A percentile compares a stretch with the other conserved stretches of the same genome.
Conservation (phyloP, 1,140 invertebrate genomes). For the Mizuhopecten yessoensis region DNA sequence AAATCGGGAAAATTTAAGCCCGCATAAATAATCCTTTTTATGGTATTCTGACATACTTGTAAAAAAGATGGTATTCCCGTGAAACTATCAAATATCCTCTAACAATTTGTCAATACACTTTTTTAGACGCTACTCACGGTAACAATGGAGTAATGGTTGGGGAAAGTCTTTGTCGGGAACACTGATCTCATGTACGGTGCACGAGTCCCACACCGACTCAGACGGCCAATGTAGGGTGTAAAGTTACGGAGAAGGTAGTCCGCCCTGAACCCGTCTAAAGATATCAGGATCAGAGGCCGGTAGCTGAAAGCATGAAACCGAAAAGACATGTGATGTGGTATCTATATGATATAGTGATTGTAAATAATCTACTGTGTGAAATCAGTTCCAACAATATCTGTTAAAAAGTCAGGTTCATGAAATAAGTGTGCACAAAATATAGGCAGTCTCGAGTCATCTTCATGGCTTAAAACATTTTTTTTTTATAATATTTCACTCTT, state of each 20-base stretch:
- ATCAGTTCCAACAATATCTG: background rate
- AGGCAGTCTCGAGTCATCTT: too few species aligned
- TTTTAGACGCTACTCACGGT: constrained; percentile 83
- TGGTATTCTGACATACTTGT: too few species aligned
- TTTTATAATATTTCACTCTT: too few species aligned
- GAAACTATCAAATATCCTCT: too few species aligned
- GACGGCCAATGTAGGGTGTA: constrained; percentile 84
- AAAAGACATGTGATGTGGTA: constrained; percentile 73
- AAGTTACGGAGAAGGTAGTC: constrained; percentile 86
- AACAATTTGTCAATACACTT: too few species aligned
- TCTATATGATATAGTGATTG: background rate
- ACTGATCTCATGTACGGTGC: constrained; percentile 87
- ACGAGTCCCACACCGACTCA: constrained; percentile 86
- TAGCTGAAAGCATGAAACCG: constrained; percentile 78
- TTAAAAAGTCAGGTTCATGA: too few species aligned
- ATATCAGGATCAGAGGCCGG: constrained; percentile 86
- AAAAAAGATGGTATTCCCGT: too few species aligned
- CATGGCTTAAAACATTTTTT: too few species aligned
- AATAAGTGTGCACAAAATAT: too few species aligned
- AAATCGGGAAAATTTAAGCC: too few species aligned
- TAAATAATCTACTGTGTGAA: background rate
- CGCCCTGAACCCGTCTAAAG: constrained; percentile 89
- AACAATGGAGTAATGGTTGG: constrained; percentile 91
- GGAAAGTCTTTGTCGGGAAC: constrained; percentile 91
- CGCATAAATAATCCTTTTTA: too few species aligned